phyloP scores from a whole-genome alignment of 1,140 invertebrate species.

The Formica exsecta region DNA sequence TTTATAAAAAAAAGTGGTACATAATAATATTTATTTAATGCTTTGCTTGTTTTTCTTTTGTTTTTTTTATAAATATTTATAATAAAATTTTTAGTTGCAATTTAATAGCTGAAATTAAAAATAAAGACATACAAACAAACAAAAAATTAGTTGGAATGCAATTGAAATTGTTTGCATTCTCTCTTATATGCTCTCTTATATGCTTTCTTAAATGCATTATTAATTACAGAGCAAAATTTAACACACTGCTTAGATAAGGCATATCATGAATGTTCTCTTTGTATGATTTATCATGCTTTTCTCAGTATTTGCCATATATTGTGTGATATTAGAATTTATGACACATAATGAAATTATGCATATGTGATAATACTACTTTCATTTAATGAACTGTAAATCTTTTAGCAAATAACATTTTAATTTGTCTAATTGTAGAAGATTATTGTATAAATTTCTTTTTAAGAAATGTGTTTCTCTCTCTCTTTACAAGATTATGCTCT shows the following conservation, averaged over 20 bases:
- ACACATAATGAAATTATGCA: conserved; percentile 13
- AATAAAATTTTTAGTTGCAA: not conserved
- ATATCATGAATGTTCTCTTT: conserved; percentile 46
- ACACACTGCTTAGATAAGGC: conserved; percentile 40
- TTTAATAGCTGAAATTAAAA: not conserved
- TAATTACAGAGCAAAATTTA: conserved; percentile 26
- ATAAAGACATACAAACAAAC: not conserved
- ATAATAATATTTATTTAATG: not conserved
- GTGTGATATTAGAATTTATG: conserved; percentile 20
- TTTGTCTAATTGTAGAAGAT: conserved; percentile 1
- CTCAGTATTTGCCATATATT: conserved; percentile 32
- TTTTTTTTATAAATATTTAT: not conserved
- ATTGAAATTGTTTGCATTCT: not conserved
- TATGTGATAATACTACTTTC: conserved; percentile 4
- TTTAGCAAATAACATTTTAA: not conserved
- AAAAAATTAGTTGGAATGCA: not conserved
- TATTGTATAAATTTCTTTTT: not conserved
- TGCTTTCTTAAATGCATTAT: not conserved
- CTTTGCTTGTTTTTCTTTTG: not conserved
- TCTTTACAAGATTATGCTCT: not conserved
- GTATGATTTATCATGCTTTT: conserved; percentile 25
- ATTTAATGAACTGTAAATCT: not conserved
- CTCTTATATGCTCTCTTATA: not conserved
- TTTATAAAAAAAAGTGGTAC: not conserved
- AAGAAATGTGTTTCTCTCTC: not conserved